Percentiles rank a stretch among this genome's conserved stretches.
These are phyloP conservation scores for Gymnorhina tibicen DNA, from an alignment of 2,113 vertebrate genomes.

Conservation along the genomic window DNA sequence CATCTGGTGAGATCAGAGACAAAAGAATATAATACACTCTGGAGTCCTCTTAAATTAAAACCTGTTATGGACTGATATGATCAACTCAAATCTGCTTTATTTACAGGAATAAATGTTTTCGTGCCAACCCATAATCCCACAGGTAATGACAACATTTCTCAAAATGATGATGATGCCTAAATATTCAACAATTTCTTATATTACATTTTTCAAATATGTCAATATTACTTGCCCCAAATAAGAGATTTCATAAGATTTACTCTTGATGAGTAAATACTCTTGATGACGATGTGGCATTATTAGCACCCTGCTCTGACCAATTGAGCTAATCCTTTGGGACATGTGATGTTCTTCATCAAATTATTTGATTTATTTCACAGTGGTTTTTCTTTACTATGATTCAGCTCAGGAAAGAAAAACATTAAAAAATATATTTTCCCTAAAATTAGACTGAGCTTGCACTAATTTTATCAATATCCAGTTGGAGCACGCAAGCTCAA, in stretches of 20 bases:
- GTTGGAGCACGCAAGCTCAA: background rate
- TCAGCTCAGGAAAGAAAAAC: background rate
- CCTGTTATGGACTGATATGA: background rate
- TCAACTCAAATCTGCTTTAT: background rate
- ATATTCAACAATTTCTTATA: background rate
- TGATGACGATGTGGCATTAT: background rate
- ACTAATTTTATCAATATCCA: background rate
- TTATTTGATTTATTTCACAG: background rate
- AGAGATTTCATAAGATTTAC: background rate
- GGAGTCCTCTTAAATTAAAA: background rate
- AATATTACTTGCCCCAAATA: background rate
- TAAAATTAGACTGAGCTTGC: background rate
- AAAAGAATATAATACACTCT: background rate
- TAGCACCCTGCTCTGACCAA: background rate
- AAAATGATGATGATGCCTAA: background rate
- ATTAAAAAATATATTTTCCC: background rate
- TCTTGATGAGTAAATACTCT: background rate
- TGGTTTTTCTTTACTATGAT: background rate
- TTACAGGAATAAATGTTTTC: background rate
- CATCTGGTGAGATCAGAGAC: background rate
- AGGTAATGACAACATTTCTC: background rate
- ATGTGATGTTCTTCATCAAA: background rate
- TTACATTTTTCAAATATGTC: background rate
- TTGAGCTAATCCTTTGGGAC: background rate
- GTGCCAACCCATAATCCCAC: background rate